phyloP scores from a whole-genome alignment of 2,113 vertebrate genomes.

The Callipepla californica region DNA sequence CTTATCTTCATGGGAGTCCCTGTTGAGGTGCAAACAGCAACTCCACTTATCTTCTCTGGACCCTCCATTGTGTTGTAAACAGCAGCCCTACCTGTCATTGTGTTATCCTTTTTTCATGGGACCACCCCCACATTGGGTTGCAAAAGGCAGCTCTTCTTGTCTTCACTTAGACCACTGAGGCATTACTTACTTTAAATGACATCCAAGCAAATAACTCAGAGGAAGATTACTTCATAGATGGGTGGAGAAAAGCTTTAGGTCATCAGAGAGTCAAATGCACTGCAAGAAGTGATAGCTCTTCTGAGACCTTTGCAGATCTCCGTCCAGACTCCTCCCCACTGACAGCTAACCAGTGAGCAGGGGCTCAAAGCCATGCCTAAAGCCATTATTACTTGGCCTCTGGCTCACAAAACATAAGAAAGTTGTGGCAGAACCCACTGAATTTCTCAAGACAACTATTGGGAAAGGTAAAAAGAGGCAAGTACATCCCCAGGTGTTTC shows the following conservation, averaged over 20 bases:
- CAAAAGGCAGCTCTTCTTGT: too few relatives aligned
- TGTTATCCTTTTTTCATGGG: too few relatives aligned
- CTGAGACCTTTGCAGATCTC: background rate
- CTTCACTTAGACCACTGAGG: background rate
- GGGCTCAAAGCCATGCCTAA: background rate
- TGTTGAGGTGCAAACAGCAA: too few relatives aligned
- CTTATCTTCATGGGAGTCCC: too few relatives aligned
- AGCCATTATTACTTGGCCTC: background rate
- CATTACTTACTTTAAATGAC: background rate
- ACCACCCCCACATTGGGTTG: too few relatives aligned
- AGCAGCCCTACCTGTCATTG: too few relatives aligned
- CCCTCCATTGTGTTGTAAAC: too few relatives aligned
- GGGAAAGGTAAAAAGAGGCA: background rate
- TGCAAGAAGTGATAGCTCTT: background rate
- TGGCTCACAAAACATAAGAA: background rate
- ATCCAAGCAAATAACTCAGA: background rate
- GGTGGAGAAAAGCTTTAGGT: background rate
- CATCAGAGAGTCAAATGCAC: background rate
- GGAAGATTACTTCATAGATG: background rate
- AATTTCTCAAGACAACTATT: background rate
- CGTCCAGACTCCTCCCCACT: background rate
- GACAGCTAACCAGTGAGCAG: background rate
- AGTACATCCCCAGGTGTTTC: background rate
- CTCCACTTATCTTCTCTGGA: too few relatives aligned
- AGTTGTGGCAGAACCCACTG: background rate